Base-by-base conservation (phyloP, 2,113 vertebrate genomes). In the Tachysurus fulvidraco region DNA sequence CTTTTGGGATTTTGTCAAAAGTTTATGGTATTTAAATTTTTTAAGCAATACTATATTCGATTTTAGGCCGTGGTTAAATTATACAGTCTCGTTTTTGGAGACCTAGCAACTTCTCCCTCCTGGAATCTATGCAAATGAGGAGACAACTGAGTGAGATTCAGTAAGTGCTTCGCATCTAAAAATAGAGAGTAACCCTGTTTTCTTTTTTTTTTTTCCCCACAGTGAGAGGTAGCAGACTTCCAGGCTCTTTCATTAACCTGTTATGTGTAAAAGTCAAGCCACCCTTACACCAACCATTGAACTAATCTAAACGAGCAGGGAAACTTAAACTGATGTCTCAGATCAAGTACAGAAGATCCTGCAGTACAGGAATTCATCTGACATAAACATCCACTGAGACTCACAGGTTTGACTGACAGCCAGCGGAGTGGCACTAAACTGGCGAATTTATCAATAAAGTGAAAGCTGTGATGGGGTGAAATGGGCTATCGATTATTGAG, bases 401-500 rank as follows among this genome's bases (percentile, higher is more conserved):
- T 55, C 44, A 0, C 44, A 0, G 17, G 6, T 76, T 44, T 85
- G 89, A 90, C 41, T 83, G 85, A 87, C 83, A 84, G 89, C 57
- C n/a, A 50, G 50, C 2, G n/a, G 21, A 81, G 86, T 80, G 25
- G 5, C 77, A 79, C 83, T 85, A 59, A 87, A 76, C 81, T 55
- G 46, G 50, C 30, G 67, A 87, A 84, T 52, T 89, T 73, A 89
- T 90, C 88, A 87, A 90, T 87, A 90, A 60, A 0, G 57, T 79
- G 64, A 60, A 44, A 85, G 65, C 83, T 50, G 80, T 84, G 85
- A 71, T 67, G 23, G 28, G 81, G 81, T 89, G 88, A 89, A 90
- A 90, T 88, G 74, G 86, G 65, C 86, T 84, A 90, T 90, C 6
- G 89, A 90, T 89, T 64, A 88, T 57, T 81, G 46, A 84, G 30